Evolutionary conservation across 2,888 invertebrate genomes (phyloP).

Genomic region (Coenonympha glycerion): DNA sequence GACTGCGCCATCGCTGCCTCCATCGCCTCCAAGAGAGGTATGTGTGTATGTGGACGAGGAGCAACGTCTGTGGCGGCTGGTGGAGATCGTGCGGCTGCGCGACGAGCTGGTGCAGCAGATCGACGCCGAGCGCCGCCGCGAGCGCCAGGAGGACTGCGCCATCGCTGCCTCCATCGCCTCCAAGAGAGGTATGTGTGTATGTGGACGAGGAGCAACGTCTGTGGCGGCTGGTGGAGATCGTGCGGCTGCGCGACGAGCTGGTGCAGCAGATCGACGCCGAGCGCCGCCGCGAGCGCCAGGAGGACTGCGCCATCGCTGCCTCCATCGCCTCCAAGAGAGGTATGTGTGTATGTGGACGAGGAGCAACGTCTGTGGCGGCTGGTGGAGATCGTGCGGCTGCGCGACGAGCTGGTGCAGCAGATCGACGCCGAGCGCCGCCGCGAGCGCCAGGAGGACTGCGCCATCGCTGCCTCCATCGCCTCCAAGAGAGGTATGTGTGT

Average conservation of each 20-base stretch:
- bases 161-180: slow-evolving; percentile 81
- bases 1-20: slow-evolving; percentile 84
- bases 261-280: slow-evolving; percentile 94
- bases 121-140: slow-evolving; percentile 88
- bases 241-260: slow-evolving; percentile 91
- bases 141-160: slow-evolving; percentile 88
- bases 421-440: slow-evolving; percentile 89
- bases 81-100: slow-evolving; percentile 84
- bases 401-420: slow-evolving; percentile 94
- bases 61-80: slow-evolving; percentile 82
- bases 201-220: slow-evolving; percentile 89
- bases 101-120: slow-evolving; percentile 94
- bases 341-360: slow-evolving; percentile 78
- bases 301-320: slow-evolving; percentile 84
- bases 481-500: slow-evolving; percentile 75
- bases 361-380: slow-evolving; percentile 85
- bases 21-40: slow-evolving; percentile 79
- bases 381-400: slow-evolving; percentile 82
- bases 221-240: slow-evolving; percentile 78
- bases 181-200: slow-evolving; percentile 72
- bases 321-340: slow-evolving; percentile 80
- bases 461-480: slow-evolving; percentile 82
- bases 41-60: slow-evolving; percentile 81
- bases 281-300: slow-evolving; percentile 86
- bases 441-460: slow-evolving; percentile 88